Percentiles rank a stretch among this genome's conserved stretches.
Evolutionary conservation across 2,888 invertebrate genomes (phyloP).

Genomic region (Nomada ferruginata): DNA sequence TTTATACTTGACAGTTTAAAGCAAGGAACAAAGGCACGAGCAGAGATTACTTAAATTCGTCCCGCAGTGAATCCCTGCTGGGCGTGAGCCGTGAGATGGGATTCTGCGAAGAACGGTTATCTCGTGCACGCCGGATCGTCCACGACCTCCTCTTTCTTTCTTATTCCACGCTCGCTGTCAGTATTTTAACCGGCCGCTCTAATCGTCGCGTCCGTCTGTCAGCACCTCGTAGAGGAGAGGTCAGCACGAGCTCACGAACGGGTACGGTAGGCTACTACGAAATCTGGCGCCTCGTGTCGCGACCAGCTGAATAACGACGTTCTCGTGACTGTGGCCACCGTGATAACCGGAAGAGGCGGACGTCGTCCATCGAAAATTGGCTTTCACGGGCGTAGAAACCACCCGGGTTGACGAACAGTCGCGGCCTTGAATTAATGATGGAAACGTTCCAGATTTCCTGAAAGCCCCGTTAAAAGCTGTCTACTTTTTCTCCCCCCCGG

Average conservation of each 20-base stretch:
- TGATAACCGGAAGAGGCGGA: slow-evolving; percentile 35
- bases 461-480: slow-evolving; percentile 28
- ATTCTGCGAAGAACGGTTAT: slow-evolving; percentile 34
- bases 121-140: slow-evolving; percentile 19
- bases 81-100: slow-evolving; percentile 3
- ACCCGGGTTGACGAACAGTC: not conserved
- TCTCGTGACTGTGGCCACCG: slow-evolving; percentile 39
- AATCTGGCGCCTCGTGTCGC: slow-evolving; percentile 63
- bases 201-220: slow-evolving; percentile 75
- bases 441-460: not conserved
- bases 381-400: slow-evolving; percentile 28
- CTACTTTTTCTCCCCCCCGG: slow-evolving; percentile 13
- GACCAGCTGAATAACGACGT: slow-evolving; percentile 44
- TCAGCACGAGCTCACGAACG: slow-evolving; percentile 56
- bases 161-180: slow-evolving; percentile 18
- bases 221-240: slow-evolving; percentile 55
- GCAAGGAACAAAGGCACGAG: slow-evolving; percentile 4
- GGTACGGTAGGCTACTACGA: slow-evolving; percentile 57
- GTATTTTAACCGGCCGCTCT: slow-evolving; percentile 56
- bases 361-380: slow-evolving; percentile 40
- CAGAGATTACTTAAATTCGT: slow-evolving; percentile 18
- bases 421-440: slow-evolving; percentile 48
- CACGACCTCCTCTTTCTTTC: slow-evolving; percentile 24
- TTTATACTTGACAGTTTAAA: not conserved
- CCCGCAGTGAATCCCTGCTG: slow-evolving; percentile 1